Base-by-base conservation (phyloP, 2,113 vertebrate species). In the Spheniscus mendiculus region DNA sequence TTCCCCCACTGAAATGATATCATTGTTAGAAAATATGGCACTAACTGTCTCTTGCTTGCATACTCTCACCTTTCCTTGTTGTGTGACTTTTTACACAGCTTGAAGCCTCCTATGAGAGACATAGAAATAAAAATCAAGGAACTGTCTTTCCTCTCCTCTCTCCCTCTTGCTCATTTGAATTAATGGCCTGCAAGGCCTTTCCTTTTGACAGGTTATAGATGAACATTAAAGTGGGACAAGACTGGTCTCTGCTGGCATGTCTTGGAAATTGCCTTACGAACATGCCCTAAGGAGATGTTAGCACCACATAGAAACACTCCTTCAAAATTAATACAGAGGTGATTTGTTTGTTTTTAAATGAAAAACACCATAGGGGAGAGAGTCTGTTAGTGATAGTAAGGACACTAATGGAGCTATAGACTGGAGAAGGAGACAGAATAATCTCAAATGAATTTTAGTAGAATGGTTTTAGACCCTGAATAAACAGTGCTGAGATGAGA, bases 171-270 rank as follows among this genome's bases (percentile, higher is more conserved):
- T 67, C 12, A 26, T 59, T 53, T 71, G 44, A 63, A 91, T 59
- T 67, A 20, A 47, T 12, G 38, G 42, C 10, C 32, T 42, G 7
- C 5, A 78, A 78, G 9, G 17, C 20, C 20, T 83, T 89, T 80
- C 9, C 22, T 86, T 88, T 58, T 16, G 49, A 30, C 15, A 42
- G 19, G 40, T 61, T 88, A 36, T 17, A 58, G 53, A 45, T 13
- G 25, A 86, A 73, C 25, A 22, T 7, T 25, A 40, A 84, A 65
- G 61, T 59, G 47, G 12, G 19, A 89, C 69, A 79, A 91, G 73
- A 84, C 94, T 95, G 91, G 81, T 91, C 87, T 93, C 97, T 96
- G 47, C 87, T 94, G 94, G 89, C 72, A 36, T 12, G 26, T 91
- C 42, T 76, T 69, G 62, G 83, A 90, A 92, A 82, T 12, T 91